Percentiles rank a stretch among this genome's conserved stretches.
phyloP scores from a whole-genome alignment of 92 coral and sea anemone genomes.

The Epizoanthus fatuus region DNA sequence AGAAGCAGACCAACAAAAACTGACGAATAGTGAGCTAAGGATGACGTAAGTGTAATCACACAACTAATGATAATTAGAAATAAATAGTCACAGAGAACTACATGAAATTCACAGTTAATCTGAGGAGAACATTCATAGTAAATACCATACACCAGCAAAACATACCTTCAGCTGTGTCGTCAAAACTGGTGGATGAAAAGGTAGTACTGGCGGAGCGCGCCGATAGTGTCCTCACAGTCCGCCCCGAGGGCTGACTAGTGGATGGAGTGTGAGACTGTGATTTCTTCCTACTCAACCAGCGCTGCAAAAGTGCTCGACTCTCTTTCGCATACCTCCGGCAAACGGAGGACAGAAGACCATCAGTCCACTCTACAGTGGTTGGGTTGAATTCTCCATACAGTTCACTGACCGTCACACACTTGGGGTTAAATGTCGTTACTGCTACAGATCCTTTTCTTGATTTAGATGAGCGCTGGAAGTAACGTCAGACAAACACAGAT shows the following conservation, averaged over 20 bases:
- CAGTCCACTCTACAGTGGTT: constrained; percentile 97
- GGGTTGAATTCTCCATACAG: constrained; percentile 94
- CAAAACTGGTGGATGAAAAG: constrained; percentile 70
- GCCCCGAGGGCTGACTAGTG: constrained; percentile 35
- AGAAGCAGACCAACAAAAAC: too few relatives aligned
- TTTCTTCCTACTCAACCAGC: constrained; percentile 50
- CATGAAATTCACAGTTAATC: too few relatives aligned
- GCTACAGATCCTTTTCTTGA: constrained; percentile 81
- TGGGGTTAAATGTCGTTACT: constrained; percentile 87
- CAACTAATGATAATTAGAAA: too few relatives aligned
- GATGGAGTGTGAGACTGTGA: constrained; percentile 15
- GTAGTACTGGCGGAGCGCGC: constrained; percentile 71
- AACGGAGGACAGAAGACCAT: constrained; percentile 84
- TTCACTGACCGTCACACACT: constrained; percentile 93
- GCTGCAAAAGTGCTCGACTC: constrained; percentile 56
- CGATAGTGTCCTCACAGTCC: constrained; percentile 65
- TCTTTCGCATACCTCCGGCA: constrained; percentile 90
- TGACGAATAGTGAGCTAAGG: too few relatives aligned
- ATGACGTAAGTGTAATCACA: too few relatives aligned
- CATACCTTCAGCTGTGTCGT: constrained; percentile 84
- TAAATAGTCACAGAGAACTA: too few relatives aligned
- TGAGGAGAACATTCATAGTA: neutral
- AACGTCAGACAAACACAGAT: neutral
- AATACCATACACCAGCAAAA: neutral
- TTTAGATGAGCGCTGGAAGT: constrained; percentile 68